phyloP scores from a whole-genome alignment of 2,797 vertebrate genomes.

The Sparus aurata region DNA sequence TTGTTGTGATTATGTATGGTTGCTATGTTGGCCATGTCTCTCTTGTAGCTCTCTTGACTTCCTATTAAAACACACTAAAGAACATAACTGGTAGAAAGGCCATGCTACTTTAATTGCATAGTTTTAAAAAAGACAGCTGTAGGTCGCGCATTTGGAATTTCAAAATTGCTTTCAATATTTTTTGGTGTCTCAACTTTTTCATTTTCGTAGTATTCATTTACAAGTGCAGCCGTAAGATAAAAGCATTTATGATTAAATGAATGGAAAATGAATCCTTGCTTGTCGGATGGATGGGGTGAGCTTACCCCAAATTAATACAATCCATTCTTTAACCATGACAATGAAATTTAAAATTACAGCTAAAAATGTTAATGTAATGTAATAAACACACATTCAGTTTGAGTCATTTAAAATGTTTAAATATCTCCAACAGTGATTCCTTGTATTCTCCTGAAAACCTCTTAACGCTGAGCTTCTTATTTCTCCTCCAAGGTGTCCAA shows the following conservation, averaged over 20 bases:
- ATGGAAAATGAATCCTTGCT: background rate
- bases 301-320: conserved; percentile 1
- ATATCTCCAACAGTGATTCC: background rate
- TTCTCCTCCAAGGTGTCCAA: conserved; percentile 81
- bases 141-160: background rate
- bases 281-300: background rate
- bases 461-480: background rate
- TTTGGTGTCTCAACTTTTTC: background rate
- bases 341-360: conserved; percentile 3
- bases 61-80: no score
- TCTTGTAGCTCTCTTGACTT: no score
- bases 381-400: background rate
- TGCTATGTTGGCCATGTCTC: no score
- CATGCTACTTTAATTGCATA: background rate
- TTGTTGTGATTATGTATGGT: no score
- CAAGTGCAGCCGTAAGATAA: background rate
- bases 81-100: background rate
- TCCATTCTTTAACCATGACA: background rate
- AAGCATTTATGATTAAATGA: conserved; percentile 10
- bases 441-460: conserved; percentile 14
- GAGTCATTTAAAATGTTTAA: background rate
- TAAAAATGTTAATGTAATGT: background rate
- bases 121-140: background rate
- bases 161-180: background rate
- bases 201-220: background rate